Base-by-base conservation (phyloP, 2,888 invertebrate species). In the Tachystola acroxantha region DNA sequence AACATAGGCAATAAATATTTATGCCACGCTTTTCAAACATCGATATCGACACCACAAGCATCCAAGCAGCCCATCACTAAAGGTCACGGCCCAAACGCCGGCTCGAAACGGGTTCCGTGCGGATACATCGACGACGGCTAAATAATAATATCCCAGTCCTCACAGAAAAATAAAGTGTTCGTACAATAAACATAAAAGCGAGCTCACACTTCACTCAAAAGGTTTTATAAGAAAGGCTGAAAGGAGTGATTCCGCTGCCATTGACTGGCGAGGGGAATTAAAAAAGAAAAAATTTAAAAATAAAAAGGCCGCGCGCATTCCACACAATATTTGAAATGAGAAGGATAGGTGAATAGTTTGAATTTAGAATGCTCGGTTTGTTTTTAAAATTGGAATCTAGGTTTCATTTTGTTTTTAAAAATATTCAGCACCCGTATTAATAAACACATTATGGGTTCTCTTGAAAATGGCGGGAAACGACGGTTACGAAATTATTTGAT, bases 11-110 rank as follows among this genome's bases (percentile, higher is more conserved):
- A n/a, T n/a, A n/a, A n/a, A n/a, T n/a, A n/a, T n/a, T n/a, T n/a
- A n/a, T n/a, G n/a, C n/a, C n/a, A n/a, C n/a, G n/a, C n/a, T 50
- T 48, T 48, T 16, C 24, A 4, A 39, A 12, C 16, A 39, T 53
- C 56, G 48, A 44, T 46, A 55, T 64, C 65, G 60, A 63, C 45
- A 54, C 31, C 40, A 38, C 38, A 36, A 34, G 38, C 34, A 46
- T 34, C 19, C 37, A 14, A 16, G 5, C 10, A 29, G 30, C 52
- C 24, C 78, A 48, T 42, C 75, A 42, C 75, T 67, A 79, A 80
- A 80, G 84, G 84, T 85, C 84, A 84, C 77, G 82, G 81, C 79
- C 78, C 66, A 81, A 73, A 72, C 73, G 69, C 64, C 65, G 66
- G 53, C 65, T 65, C 60, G 53, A 50, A 74, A 84, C 84, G 69